Base-by-base conservation (phyloP, 2,113 vertebrate genomes). In the Ageneiosus marmoratus region DNA sequence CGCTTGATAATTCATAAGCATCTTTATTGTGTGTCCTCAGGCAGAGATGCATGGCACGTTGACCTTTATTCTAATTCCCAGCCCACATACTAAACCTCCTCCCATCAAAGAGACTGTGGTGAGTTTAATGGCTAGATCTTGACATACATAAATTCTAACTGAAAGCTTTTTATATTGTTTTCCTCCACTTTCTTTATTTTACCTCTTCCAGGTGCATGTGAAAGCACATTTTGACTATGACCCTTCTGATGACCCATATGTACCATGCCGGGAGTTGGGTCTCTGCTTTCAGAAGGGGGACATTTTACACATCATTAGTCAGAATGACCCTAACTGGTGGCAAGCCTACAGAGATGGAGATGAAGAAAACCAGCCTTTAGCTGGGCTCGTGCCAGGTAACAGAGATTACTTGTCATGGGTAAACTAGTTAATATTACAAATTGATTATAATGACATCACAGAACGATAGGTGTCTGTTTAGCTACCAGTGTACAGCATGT, bases 301-400 rank as follows among this genome's bases (percentile, higher is more conserved):
- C 78, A 99, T 99, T 80, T 97, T 99, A 50, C 98, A 99, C 89
- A 95, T 99, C 24, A 99, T 99, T 88, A 99, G 98, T 90, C 97
- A 99, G 89, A 95, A 97, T 46, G 98, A 99, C 90, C 97, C 98
- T 86, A 99, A 98, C 90, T 99, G 98, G 98, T 99, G 98, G 98
- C 98, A 99, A 88, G 97, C 98, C 22, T 99, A 99, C 92, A 92
- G 98, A 89, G 98, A 99, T 37, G 98, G 98, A 10, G 98, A 99
- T 51, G 98, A 99, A 92, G 98, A 99, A 65, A 99, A 99, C 86
- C 98, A 99, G 78, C 98, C 98, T 1, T 87, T 99, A 10, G 98
- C 98, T 24, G 98, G 98, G 55, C 96, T 99, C 13, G 95, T 99
- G 79, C 98, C 97, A 94, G 98, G 98, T 99, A 94, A 84, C 22